Base-by-base conservation (phyloP, 2,797 vertebrate genomes). In the Leucoraja ocellata region DNA sequence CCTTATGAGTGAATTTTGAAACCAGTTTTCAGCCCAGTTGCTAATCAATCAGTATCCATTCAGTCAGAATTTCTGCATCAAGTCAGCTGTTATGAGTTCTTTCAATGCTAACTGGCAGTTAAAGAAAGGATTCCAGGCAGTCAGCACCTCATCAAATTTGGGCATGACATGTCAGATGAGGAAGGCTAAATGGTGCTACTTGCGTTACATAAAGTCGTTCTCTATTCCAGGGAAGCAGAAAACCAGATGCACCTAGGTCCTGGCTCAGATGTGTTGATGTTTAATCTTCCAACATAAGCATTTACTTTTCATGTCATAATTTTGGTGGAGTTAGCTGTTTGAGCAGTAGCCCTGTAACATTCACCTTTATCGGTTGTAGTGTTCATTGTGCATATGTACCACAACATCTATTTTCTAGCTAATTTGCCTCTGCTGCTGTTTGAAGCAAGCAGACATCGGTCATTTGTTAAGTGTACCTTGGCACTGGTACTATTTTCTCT, bases 381-480 rank as follows among this genome's bases (percentile, higher is more conserved):
- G 83, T 86, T 86, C 83, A 58, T 28, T 14, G 54, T 61, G 54
- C 11, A 14, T 8, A 63, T 63, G 83, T 86, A 32, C 58, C 28
- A 32, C 14, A 86, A 86, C 28, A 63, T 63, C 83, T 58, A 86
- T 1, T 63, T 86, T 32, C 83, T 58, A 86, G 83, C 61, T 63
- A 86, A 63, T 86, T 86, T 86, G 58, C 83, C 13, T 63, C 83
- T 16, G 5, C 83, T 32, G 83, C 58, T n/a, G 46, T 84, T 86
- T 86, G 83, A 86, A 86, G 28, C 83, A 86, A 61, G 83, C 54
- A 63, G 83, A 63, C 14, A 58, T 86, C 58, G 63, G 58, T 86
- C 83, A 86, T n/a, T 86, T 8, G 11, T 28, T 88, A 1, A 65
- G 84, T n/a, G 58, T 88, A 32, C 84, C 28, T 88, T 88, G 84